A percentile compares a stretch with the other conserved stretches of the same genome.
phyloP scores from a whole-genome alignment of 2,797 vertebrate genomes.

The Neosalanx taihuensis region DNA sequence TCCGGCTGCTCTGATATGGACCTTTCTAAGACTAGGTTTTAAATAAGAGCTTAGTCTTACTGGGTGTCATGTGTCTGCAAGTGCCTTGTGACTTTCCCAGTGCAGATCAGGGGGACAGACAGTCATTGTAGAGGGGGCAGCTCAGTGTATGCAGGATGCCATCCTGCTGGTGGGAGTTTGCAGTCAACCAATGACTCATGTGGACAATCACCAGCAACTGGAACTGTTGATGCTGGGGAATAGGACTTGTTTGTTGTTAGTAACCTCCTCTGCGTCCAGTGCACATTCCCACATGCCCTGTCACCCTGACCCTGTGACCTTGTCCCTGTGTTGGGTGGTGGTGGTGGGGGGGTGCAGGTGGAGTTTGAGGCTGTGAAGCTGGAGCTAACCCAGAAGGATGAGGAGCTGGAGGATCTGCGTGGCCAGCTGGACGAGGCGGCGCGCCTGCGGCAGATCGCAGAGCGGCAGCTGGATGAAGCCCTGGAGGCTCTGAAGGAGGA shows the following conservation, averaged over 20 bases:
- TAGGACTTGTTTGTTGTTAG: neutral
- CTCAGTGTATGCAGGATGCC: conserved; percentile 32
- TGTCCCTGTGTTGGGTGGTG: conserved; percentile 4
- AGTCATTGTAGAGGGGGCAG: conserved; percentile 30
- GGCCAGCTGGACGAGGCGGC: conserved; percentile 77
- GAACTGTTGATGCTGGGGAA: neutral
- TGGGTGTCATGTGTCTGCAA: conserved; percentile 5
- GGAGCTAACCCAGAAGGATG: conserved; percentile 79
- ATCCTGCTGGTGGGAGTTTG: conserved; percentile 19
- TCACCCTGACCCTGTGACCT: too few relatives aligned
- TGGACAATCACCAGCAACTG: neutral
- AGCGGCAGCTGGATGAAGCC: conserved; percentile 83
- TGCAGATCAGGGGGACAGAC: conserved; percentile 22
- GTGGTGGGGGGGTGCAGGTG: conserved; percentile 62
- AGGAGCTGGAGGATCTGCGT: conserved; percentile 75
- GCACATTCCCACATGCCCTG: neutral
- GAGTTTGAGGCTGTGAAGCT: conserved; percentile 84
- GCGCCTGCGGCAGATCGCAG: conserved; percentile 75
- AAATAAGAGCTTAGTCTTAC: conserved; percentile 26
- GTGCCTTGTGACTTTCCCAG: conserved; percentile 32
- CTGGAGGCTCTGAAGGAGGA: conserved; percentile 83
- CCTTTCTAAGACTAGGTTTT: conserved; percentile 2
- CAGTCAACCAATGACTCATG: conserved; percentile 13
- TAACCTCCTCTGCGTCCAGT: neutral
- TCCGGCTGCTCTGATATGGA: neutral